Base-by-base conservation (phyloP, 2,113 vertebrate genomes). In the Atractosteus spatula region DNA sequence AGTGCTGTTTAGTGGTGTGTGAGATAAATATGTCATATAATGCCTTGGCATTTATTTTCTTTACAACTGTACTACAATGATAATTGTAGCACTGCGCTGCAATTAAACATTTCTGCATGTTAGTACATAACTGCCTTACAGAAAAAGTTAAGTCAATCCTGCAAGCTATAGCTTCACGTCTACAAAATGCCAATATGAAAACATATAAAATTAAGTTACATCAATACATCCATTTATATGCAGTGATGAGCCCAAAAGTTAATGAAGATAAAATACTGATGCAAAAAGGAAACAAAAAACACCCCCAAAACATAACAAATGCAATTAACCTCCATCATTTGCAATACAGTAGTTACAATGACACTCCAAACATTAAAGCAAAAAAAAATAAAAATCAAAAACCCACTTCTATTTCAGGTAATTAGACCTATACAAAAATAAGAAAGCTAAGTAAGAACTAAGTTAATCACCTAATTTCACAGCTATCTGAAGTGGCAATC, bases 401-500 rank as follows among this genome's bases (percentile, higher is more conserved):
- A 80, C 87, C 88, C 89, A 95, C 93, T 95, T 96, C 94, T 94
- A 96, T 93, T 94, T 95, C 92, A 96, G 94, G 91, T 95, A 92
- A 96, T 94, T 93, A 96, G 95, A 97, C 93, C 92, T 91, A 94
- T 93, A 98, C 93, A 95, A 93, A 97, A 95, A 95, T 94, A 88
- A 94, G 89, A 96, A 95, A 89, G 92, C 93, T 96, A 97, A 92
- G 89, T 90, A 95, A 91, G 91, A 96, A 96, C 94, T 93, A 94
- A 88, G 92, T 96, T 91, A 95, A 94, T 95, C 93, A 95, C 94
- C 94, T 97, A 96, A 97, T 95, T 99, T 99, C 97, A 99, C 97
- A 99, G 97, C 97, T 97, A 98, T 97, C 86, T 89, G 95, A 99
- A 99, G 96, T 99, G 97, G 96, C 96, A 96, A 98, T 96, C 93